Evolutionary conservation across 2,113 vertebrate genomes (phyloP).

Genomic region (Macquaria ambigua): DNA sequence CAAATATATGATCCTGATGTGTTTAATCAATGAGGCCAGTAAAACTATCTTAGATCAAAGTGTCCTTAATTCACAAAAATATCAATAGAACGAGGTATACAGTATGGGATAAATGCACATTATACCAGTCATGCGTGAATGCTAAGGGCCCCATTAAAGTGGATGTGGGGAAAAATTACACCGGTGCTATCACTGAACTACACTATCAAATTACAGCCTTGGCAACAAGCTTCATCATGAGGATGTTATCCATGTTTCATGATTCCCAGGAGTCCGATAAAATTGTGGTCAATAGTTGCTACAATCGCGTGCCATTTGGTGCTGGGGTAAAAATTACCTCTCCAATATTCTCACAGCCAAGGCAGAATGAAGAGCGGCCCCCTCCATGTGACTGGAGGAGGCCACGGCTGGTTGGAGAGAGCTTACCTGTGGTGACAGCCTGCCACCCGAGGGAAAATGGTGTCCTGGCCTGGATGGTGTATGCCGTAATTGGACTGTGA

Average conservation of each 20-base stretch:
- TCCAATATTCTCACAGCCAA: conserved; percentile 68
- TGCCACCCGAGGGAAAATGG: conserved; percentile 99
- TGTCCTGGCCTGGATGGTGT: conserved; percentile 94
- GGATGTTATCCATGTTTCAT: conserved; percentile 59
- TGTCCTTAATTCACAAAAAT: conserved; percentile 60
- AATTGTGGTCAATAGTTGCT: conserved; percentile 68
- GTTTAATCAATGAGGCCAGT: conserved; percentile 56
- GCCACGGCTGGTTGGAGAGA: conserved; percentile 78
- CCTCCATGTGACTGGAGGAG: conserved; percentile 72
- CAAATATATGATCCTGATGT: conserved; percentile 37
- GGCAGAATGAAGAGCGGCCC: conserved; percentile 55
- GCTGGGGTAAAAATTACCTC: conserved; percentile 69
- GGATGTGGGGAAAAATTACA: conserved; percentile 54
- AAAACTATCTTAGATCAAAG: conserved; percentile 61
- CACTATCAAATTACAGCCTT: conserved; percentile 66
- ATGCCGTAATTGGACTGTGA: conserved; percentile 96
- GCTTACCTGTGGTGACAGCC: conserved; percentile 95
- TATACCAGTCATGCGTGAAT: conserved; percentile 43
- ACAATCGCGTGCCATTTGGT: conserved; percentile 56
- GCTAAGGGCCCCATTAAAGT: conserved; percentile 47
- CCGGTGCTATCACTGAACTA: conserved; percentile 53
- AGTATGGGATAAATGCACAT: conserved; percentile 52
- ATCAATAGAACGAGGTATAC: conserved; percentile 54
- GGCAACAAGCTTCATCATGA: conserved; percentile 60
- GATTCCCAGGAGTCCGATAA: conserved; percentile 67